Base-by-base conservation (phyloP, 2,888 invertebrate species). In the Andrena trimmerana region DNA sequence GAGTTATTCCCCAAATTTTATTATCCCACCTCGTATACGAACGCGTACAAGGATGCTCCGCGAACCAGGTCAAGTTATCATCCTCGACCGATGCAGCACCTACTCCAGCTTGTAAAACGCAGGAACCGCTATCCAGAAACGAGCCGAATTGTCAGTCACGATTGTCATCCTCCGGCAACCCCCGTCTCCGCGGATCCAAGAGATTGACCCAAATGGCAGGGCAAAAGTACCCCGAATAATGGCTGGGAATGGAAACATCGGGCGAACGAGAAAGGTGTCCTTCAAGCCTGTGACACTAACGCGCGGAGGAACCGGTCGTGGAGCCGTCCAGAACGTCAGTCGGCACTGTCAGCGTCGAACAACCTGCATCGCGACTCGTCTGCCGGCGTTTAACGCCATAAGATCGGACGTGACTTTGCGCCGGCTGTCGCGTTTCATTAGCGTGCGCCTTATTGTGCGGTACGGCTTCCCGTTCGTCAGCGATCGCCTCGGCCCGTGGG, bases 341-440 rank as follows among this genome's bases (percentile, higher is more conserved):
- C 69, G 65, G 65, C 57, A 36, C 67, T 81, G 87, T 87, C 88
- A 86, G 71, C 81, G 59, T 80, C 68, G 71, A 70, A 71, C 76
- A 88, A 87, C 82, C 71, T 81, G 88, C 69, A 72, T 62, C 73
- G 62, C 59, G 84, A 67, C 74, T 81, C 70, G 62, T 71, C 74
- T 67, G 50, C 59, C 42, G 74, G 69, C 80, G 60, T 70, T 76
- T 74, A 79, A 85, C 77, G 59, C 84, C 75, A 83, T 65, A 54
- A 42, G 84, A 87, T 87, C 79, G 79, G 87, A 87, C 87, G 72
- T 86, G 87, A 88, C 79, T 87, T 86, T 77, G 80, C 85, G 82
- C 81, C 83, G 85, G 85, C 78, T 86, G 90, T 91, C 88, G 89
- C 85, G 86, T 86, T 90, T 90, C 90, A 88, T 91, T 90, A 91